A percentile compares a stretch with the other conserved stretches of the same genome.
Evolutionary conservation across 2,888 invertebrate genomes (phyloP).

Genomic region (Stomorhina lunata): DNA sequence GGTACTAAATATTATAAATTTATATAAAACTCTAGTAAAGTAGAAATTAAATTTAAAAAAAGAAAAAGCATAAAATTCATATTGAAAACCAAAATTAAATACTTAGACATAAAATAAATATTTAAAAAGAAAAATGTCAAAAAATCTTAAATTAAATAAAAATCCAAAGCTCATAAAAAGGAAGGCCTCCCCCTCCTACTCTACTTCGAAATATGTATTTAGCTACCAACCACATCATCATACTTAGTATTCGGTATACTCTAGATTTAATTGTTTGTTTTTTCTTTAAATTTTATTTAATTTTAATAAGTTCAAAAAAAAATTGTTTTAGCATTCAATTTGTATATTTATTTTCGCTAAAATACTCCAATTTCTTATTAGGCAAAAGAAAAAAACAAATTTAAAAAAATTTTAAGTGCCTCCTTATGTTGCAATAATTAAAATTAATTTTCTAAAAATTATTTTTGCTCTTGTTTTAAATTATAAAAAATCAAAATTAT

Average conservation of each 20-base stretch:
- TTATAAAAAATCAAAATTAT: background rate
- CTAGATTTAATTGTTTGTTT: slow-evolving; percentile 15
- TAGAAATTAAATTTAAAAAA: slow-evolving; percentile 18
- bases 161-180: slow-evolving; percentile 38
- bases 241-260: slow-evolving; percentile 34
- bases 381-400: slow-evolving; percentile 1
- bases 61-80: slow-evolving; percentile 16
- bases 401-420: slow-evolving; percentile 52
- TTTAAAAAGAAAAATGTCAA: background rate
- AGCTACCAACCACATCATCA: background rate
- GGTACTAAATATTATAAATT: slow-evolving; percentile 33
- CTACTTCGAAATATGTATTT: too few relatives aligned
- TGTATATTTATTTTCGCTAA: slow-evolving; percentile 39
- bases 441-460: background rate
- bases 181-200: background rate
- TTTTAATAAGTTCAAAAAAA: too few relatives aligned
- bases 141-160: background rate
- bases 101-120: slow-evolving; percentile 12
- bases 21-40: slow-evolving; percentile 42
- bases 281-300: slow-evolving; percentile 24
- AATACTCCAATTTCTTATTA: slow-evolving; percentile 44
- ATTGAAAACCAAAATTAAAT: slow-evolving; percentile 25
- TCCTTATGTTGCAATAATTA: slow-evolving; percentile 55
- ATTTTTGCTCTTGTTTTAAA: background rate
- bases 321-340: slow-evolving; percentile 14